Evolutionary conservation across 2,888 invertebrate genomes (phyloP).

Genomic region (Corythucha ciliata): DNA sequence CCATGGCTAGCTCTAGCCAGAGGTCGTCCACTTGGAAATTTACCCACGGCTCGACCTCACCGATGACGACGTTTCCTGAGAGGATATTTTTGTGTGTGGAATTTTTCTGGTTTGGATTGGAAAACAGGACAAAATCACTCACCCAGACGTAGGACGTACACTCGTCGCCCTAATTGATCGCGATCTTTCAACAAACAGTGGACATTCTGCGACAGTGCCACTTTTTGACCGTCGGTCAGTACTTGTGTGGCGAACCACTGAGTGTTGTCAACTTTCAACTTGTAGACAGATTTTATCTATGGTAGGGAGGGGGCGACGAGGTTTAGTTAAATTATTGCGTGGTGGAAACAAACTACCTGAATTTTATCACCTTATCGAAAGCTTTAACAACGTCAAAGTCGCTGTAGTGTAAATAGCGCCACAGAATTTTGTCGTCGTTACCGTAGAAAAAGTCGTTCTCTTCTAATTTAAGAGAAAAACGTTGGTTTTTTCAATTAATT

Average conservation of each 20-base stretch:
- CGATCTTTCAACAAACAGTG: slow-evolving; percentile 38
- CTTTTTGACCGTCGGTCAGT: slow-evolving; percentile 33
- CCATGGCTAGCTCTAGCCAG: slow-evolving; percentile 41
- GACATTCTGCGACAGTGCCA: slow-evolving; percentile 39
- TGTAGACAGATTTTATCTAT: slow-evolving; percentile 43
- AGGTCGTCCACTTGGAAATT: slow-evolving; percentile 41
- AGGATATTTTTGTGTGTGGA: background rate
- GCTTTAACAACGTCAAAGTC: slow-evolving; percentile 40
- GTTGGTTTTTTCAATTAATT: no score
- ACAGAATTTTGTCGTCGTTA: slow-evolving; percentile 40
- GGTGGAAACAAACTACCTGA: no score
- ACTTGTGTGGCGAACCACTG: slow-evolving; percentile 40
- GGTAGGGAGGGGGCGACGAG: slow-evolving; percentile 24
- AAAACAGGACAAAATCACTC: slow-evolving; percentile 34
- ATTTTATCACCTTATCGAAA: slow-evolving; percentile 41
- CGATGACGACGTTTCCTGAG: slow-evolving; percentile 31
- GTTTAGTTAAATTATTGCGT: background rate
- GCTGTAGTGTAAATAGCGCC: slow-evolving; percentile 39
- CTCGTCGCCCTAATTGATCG: slow-evolving; percentile 41
- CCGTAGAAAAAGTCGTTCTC: no score
- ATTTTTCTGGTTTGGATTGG: background rate
- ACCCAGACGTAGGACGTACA: slow-evolving; percentile 44
- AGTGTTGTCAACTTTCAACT: slow-evolving; percentile 42
- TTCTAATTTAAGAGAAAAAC: no score
- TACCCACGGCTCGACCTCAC: slow-evolving; percentile 35